These are phyloP conservation scores for Odontothrips loti DNA, from an alignment of 2,888 invertebrate genomes.

Conservation along the genomic window DNA sequence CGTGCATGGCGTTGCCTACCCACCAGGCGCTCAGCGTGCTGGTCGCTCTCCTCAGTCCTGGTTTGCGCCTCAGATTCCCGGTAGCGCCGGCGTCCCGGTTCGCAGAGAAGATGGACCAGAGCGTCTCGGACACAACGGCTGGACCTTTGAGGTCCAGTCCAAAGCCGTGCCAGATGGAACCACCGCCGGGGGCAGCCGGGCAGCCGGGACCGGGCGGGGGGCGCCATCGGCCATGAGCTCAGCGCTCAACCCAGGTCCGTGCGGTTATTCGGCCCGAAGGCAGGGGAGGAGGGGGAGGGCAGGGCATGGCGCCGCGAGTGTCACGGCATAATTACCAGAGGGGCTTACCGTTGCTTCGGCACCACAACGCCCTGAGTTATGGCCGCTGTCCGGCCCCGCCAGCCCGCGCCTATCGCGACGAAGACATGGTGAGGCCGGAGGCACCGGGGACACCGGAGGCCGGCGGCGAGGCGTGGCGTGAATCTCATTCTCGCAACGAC, in stretches of 20 bases:
- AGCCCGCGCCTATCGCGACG: no score
- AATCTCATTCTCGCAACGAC: background rate
- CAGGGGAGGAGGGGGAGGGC: background rate
- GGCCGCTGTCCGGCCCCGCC: no score
- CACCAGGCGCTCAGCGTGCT: no score
- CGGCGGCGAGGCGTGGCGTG: background rate
- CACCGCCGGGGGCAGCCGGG: background rate
- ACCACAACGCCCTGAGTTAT: background rate
- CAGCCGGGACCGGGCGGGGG: no score
- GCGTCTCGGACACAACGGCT: background rate
- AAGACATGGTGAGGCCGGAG: no score
- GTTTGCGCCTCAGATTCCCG: no score
- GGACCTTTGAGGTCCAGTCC: background rate
- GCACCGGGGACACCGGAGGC: no score
- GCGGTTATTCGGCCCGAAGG: no score
- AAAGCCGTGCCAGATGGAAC: background rate
- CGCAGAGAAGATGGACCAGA: background rate
- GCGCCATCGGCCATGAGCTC: background rate
- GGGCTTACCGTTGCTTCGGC: background rate
- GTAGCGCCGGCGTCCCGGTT: no score
- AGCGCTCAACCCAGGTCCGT: background rate
- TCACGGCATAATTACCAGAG: background rate
- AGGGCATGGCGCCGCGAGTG: background rate
- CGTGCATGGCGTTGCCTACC: no score
- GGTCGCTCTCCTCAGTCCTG: no score